These are phyloP conservation scores for Forbesichthys agassizii DNA, from an alignment of 2,113 vertebrate genomes.

Conservation along the genomic window DNA sequence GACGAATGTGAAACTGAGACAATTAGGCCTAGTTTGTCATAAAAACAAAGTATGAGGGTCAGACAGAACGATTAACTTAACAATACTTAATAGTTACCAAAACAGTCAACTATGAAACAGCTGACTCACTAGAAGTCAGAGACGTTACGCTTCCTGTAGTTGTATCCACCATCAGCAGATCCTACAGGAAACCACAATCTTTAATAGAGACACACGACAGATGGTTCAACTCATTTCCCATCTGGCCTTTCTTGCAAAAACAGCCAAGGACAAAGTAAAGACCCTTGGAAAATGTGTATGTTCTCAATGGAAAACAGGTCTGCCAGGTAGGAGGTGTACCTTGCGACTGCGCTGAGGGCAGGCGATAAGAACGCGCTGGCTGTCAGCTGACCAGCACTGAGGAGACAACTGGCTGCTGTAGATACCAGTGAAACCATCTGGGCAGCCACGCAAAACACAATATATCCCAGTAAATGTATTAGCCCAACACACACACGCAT, in stretches of 20 bases:
- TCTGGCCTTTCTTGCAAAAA: background rate
- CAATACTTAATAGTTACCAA: too few species aligned
- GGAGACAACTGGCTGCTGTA: constrained; percentile 79
- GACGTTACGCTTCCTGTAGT: constrained; percentile 69
- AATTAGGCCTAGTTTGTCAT: too few species aligned
- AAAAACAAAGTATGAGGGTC: too few species aligned
- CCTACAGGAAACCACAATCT: constrained; percentile 54
- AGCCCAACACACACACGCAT: background rate
- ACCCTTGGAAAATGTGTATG: background rate
- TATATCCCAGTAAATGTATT: background rate
- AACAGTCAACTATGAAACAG: background rate
- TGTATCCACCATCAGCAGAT: constrained; percentile 77
- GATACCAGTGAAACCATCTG: constrained; percentile 88
- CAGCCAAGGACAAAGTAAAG: background rate
- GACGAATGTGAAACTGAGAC: too few species aligned
- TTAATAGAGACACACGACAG: background rate
- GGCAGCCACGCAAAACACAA: constrained; percentile 26
- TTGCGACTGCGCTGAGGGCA: constrained; percentile 83
- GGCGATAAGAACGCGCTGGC: constrained; percentile 81
- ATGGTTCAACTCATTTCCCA: background rate
- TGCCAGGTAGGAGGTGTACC: constrained; percentile 64
- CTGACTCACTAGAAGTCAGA: constrained; percentile 75
- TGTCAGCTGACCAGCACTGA: constrained; percentile 91
- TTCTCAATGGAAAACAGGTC: background rate
- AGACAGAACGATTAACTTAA: background rate